phyloP scores from a whole-genome alignment of 1,140 invertebrate genomes.

The Drosophila littoralis region DNA sequence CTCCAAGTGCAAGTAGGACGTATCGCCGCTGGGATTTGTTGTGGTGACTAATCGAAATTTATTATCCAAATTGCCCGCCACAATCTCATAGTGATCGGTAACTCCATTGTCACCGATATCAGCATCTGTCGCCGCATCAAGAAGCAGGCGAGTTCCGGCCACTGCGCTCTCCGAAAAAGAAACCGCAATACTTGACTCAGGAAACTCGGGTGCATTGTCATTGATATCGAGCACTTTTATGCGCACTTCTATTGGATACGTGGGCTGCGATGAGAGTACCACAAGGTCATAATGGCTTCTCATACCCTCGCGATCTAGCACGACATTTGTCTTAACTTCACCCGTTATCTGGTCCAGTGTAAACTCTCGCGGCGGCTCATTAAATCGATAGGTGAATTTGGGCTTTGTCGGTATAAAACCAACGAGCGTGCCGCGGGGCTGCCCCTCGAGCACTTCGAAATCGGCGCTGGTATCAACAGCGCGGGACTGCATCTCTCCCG shows the following conservation, averaged over 20 bases:
- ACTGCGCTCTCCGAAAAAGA: conserved; percentile 96
- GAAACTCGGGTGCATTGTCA: conserved; percentile 95
- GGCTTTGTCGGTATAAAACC: conserved; percentile 94
- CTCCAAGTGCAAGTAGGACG: conserved; percentile 95
- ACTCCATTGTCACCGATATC: conserved; percentile 95
- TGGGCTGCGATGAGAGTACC: conserved; percentile 95
- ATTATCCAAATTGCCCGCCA: conserved; percentile 93
- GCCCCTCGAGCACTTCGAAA: conserved; percentile 93
- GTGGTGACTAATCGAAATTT: conserved; percentile 95
- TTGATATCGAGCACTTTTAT: conserved; percentile 94
- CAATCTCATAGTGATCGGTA: conserved; percentile 93
- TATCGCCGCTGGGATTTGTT: conserved; percentile 94
- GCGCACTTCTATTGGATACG: conserved; percentile 96
- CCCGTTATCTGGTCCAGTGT: conserved; percentile 91
- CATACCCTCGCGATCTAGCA: conserved; percentile 92
- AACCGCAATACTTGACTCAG: conserved; percentile 93
- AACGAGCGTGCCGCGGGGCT: conserved; percentile 91
- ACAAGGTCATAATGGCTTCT: conserved; percentile 94
- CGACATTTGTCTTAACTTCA: conserved; percentile 91
- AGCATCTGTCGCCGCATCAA: conserved; percentile 94
- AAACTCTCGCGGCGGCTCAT: conserved; percentile 94
- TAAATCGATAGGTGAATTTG: conserved; percentile 95
- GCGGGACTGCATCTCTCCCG: conserved; percentile 92
- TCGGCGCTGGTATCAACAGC: conserved; percentile 94
- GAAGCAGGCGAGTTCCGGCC: conserved; percentile 91